Evolutionary conservation across 2,888 invertebrate genomes (phyloP), one percentile per base, ranked within the genome.

Genomic region (Eupithecia subumbrata): DNA sequence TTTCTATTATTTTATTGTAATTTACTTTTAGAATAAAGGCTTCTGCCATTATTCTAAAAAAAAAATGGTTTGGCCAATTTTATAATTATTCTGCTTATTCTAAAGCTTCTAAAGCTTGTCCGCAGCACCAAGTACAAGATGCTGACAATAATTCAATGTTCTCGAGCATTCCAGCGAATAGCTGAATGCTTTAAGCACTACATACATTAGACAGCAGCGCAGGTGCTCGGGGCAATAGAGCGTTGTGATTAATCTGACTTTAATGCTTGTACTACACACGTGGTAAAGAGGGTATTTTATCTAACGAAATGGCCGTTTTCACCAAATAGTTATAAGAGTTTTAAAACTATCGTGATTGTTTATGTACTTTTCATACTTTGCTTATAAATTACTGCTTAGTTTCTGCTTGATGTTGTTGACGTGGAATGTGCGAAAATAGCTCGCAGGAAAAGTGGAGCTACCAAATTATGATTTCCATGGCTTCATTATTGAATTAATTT

Each of bases 221-320:
- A 76, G 76, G 76, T 76, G 76, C 48, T 71, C 63, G 14, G 60
- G 69, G 60, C 68, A 60, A 71, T 68, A 71, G 67, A 72, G 68
- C 69, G 43, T 63, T 52, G 37, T 76, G 76, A 76, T 76, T 76
- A 71, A 76, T 76, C 30, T 74, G 30, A 66, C 52, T 52, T 69
- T 76, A 76, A 73, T 63, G 67, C 71, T 73, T 71, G 40, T 40
- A 68, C 68, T 68, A 68, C 43, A n/a, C 25, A 60, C 60, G 60
- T 14, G 60, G 60, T 60, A 56, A 56, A 11, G 12, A 60, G 60
- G 60, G 25, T 4, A 22, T 60, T 60, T 56, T 60, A 14, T 60
- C 25, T 22, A n/a, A 14, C 5, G 25, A 14, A 25, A 60, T 60
- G 56, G 22, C 5, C 25, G 25, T 60, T 60, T 60, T 14, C 25